Percentiles rank a stretch among this genome's conserved stretches.
Evolutionary conservation across 2,888 invertebrate species (phyloP).

Genomic region (Nephrotoma appendiculata): DNA sequence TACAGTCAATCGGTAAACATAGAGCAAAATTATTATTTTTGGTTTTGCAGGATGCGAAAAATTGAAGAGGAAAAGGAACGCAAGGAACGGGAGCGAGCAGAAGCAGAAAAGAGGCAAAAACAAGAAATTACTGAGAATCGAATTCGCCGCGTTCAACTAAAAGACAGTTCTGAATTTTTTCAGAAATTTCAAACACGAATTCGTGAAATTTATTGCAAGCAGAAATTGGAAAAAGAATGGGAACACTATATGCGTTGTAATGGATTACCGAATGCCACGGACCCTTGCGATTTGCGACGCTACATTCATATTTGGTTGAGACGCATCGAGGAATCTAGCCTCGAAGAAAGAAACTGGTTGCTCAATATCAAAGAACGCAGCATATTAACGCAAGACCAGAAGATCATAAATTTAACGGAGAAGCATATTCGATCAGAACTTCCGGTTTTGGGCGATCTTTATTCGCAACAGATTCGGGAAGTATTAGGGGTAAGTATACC

Average conservation of each 20-base stretch:
- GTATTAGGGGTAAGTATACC: constrained; percentile 26
- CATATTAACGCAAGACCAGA: constrained; percentile 28
- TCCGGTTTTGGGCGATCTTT: constrained; percentile 28
- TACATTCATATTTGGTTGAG: constrained; percentile 31
- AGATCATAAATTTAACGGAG: constrained; percentile 24
- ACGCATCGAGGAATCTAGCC: constrained; percentile 20
- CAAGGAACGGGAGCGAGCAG: constrained; percentile 27
- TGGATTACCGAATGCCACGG: constrained; percentile 28
- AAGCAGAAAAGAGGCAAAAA: constrained; percentile 28
- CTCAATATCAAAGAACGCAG: constrained; percentile 28
- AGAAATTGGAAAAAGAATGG: constrained; percentile 25
- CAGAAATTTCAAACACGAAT: constrained; percentile 21
- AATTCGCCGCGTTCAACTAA: constrained; percentile 25
- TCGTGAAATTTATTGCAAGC: constrained; percentile 22
- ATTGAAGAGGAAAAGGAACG: constrained; percentile 30
- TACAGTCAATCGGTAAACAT: not conserved
- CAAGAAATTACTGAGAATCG: constrained; percentile 30
- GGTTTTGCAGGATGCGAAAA: constrained; percentile 18
- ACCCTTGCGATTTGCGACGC: constrained; percentile 30
- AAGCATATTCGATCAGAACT: constrained; percentile 24
- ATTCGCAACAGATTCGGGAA: constrained; percentile 25
- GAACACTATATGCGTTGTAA: constrained; percentile 32
- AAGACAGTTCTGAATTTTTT: constrained; percentile 27
- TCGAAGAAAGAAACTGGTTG: constrained; percentile 28
- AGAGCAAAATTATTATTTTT: not conserved